Conservation (phyloP, 2,888 invertebrate species). For the Vesta saturnalis region DNA sequence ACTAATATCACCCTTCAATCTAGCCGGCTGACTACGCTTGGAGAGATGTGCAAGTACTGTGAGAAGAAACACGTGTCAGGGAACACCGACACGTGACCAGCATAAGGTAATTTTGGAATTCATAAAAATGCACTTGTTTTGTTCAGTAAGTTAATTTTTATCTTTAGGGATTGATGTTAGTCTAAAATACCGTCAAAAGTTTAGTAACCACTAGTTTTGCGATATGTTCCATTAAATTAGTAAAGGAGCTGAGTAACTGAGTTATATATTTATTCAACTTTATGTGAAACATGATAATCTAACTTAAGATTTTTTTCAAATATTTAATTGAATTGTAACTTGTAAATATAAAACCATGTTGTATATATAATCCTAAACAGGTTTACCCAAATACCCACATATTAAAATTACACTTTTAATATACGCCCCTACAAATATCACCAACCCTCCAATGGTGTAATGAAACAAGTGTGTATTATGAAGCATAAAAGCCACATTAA, state of each 20-base stretch:
- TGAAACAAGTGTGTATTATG: constrained; percentile 55
- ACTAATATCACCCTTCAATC: constrained; percentile 55
- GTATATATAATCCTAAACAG: not conserved
- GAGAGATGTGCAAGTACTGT: constrained; percentile 53
- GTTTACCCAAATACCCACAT: constrained; percentile 16
- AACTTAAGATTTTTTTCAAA: too few species aligned
- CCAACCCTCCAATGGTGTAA: constrained; percentile 47
- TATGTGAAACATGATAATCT: too few species aligned
- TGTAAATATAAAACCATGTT: not conserved
- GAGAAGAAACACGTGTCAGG: constrained; percentile 61
- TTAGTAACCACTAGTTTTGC: too few species aligned
- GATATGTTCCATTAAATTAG: too few species aligned
- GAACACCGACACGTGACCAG: constrained; percentile 58
- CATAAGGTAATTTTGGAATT: constrained; percentile 47
- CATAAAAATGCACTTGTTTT: constrained; percentile 25
- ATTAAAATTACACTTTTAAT: constrained; percentile 31
- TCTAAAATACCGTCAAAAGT: not conserved
- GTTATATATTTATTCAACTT: too few species aligned
- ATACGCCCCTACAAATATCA: constrained; percentile 32
- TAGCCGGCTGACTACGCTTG: constrained; percentile 51
- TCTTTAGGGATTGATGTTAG: not conserved
- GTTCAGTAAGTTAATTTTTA: not conserved
- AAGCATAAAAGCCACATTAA: constrained; percentile 59
- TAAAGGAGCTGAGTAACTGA: too few species aligned
- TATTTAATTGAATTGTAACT: not conserved